These are phyloP conservation scores for Melanotaenia duboulayi DNA, from an alignment of 2,113 vertebrate genomes.

Conservation along the genomic window DNA sequence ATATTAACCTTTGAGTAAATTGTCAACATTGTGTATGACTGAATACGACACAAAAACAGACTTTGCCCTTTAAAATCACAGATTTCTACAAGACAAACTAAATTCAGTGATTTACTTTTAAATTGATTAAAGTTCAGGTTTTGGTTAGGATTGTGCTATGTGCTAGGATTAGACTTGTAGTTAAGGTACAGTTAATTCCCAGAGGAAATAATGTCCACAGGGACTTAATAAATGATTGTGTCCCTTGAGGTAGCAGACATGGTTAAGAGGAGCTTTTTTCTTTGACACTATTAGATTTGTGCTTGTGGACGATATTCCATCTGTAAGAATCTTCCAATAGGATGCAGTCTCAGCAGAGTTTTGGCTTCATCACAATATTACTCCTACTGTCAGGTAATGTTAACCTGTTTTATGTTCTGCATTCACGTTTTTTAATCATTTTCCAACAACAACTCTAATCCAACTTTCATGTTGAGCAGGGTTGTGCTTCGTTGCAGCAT, in stretches of 20 bases:
- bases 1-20: too few species aligned
- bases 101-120: background rate
- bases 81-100: background rate
- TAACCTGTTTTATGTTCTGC: background rate
- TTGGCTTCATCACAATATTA: conserved; percentile 39
- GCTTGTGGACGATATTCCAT: background rate
- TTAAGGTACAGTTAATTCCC: conserved; percentile 13
- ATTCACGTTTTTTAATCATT: conserved; percentile 1
- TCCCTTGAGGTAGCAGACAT: conserved; percentile 14
- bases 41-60: background rate
- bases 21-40: background rate
- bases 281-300: background rate
- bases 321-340: conserved; percentile 56
- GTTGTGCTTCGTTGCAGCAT: background rate
- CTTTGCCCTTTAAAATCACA: background rate
- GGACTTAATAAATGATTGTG: background rate
- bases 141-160: background rate
- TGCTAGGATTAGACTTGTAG: background rate
- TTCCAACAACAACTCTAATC: too few species aligned
- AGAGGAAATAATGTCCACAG: conserved; percentile 4
- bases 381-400: conserved; percentile 76
- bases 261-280: conserved; percentile 3
- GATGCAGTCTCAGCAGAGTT: conserved; percentile 22
- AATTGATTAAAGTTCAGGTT: background rate
- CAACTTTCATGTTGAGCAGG: background rate